Evolutionary conservation across 2,888 invertebrate species (phyloP).

Genomic region (Odontomyia ornata): DNA sequence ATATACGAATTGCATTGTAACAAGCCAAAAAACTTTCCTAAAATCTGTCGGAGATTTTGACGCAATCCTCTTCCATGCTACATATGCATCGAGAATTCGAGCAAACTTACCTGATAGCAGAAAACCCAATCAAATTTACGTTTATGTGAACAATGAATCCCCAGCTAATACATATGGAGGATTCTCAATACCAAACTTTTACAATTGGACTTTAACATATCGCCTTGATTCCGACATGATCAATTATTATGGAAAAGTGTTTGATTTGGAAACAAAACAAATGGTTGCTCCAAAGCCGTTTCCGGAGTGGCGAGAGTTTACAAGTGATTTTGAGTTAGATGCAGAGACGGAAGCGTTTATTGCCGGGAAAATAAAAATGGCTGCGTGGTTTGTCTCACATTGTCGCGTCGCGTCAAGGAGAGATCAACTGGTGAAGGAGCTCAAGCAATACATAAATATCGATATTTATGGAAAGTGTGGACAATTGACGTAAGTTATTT

Average conservation of each 20-base stretch:
- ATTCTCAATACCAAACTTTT: conserved; percentile 64
- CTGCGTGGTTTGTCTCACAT: conserved; percentile 69
- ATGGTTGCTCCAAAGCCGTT: conserved; percentile 56
- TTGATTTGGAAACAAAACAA: conserved; percentile 55
- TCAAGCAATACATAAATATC: conserved; percentile 69
- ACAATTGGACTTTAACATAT: conserved; percentile 69
- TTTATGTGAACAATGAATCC: conserved; percentile 66
- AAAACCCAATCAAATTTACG: conserved; percentile 64
- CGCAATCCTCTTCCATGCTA: conserved; percentile 67
- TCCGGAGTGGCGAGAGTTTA: conserved; percentile 56
- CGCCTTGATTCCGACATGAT: conserved; percentile 66
- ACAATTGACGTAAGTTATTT: conserved; percentile 54
- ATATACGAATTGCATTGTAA: conserved; percentile 64
- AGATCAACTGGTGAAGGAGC: conserved; percentile 63
- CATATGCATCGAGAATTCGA: conserved; percentile 56
- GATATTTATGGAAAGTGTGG: conserved; percentile 74
- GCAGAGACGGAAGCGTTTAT: conserved; percentile 48
- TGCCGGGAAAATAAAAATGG: conserved; percentile 65
- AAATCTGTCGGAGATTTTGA: conserved; percentile 63
- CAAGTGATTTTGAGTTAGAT: conserved; percentile 55
- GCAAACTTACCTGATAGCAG: conserved; percentile 61
- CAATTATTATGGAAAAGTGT: conserved; percentile 63
- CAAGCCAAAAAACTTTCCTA: conserved; percentile 58
- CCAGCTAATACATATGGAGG: no score
- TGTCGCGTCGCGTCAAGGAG: conserved; percentile 65